phyloP scores from a whole-genome alignment of 2,113 vertebrate species.

The Takifugu flavidus region DNA sequence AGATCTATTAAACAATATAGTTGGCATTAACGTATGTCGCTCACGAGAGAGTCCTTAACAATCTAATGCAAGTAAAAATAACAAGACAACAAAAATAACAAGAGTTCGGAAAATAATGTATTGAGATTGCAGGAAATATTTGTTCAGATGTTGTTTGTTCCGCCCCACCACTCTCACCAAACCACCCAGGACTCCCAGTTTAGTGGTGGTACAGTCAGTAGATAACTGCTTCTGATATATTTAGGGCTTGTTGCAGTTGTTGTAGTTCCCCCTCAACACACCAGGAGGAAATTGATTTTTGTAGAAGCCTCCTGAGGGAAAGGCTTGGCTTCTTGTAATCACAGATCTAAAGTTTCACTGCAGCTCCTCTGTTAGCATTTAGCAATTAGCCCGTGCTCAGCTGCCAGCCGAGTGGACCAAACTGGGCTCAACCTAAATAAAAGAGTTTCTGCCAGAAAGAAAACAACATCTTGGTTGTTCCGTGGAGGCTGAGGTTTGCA shows the following conservation, averaged over 20 bases:
- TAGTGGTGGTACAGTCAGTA: too few species aligned
- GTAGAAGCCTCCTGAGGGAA: constrained; percentile 52
- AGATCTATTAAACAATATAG: too few species aligned
- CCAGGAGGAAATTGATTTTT: constrained; percentile 60
- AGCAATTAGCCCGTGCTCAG: constrained; percentile 43
- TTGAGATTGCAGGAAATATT: too few species aligned
- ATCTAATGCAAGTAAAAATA: too few species aligned
- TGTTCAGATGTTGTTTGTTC: too few species aligned
- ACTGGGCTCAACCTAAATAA: constrained; percentile 6
- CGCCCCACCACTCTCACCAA: too few species aligned
- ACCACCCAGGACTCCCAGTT: neutral
- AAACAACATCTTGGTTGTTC: constrained; percentile 1
- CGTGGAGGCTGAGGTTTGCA: constrained; percentile 9
- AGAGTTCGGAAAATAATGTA: too few species aligned
- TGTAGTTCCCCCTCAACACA: constrained; percentile 22
- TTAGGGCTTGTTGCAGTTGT: constrained; percentile 34
- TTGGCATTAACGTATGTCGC: too few species aligned
- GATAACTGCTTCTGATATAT: neutral
- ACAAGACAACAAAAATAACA: too few species aligned
- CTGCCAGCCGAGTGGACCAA: constrained; percentile 5
- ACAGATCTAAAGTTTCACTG: constrained; percentile 58
- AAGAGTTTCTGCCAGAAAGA: neutral
- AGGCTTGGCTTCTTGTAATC: constrained; percentile 54
- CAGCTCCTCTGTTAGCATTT: constrained; percentile 40
- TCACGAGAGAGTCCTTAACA: too few species aligned